Conservation (phyloP, 2,888 invertebrate genomes). For the Brenthis daphne region DNA sequence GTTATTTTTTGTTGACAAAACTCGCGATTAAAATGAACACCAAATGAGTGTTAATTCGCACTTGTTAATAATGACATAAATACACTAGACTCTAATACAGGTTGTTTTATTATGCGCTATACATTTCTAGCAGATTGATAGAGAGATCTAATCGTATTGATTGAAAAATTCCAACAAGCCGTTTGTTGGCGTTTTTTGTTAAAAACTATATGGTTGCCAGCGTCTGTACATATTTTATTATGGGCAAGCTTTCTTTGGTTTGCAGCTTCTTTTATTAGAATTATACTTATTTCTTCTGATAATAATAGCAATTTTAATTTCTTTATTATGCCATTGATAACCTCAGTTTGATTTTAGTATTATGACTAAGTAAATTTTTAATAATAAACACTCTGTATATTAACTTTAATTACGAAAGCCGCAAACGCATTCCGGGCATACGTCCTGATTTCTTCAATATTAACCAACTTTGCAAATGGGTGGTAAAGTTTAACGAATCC, state of each 20-base stretch:
- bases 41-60: slow-evolving; percentile 81
- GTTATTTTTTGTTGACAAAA: slow-evolving; percentile 65
- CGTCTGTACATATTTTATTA: background rate
- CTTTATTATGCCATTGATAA: too few species aligned
- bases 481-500: slow-evolving; percentile 17
- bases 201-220: background rate
- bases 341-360: too few species aligned
- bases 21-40: slow-evolving; percentile 72
- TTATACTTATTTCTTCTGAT: background rate
- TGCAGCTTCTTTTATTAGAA: background rate
- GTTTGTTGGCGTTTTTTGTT: slow-evolving; percentile 23
- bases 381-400: slow-evolving; percentile 48
- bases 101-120: slow-evolving; percentile 40
- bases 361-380: background rate
- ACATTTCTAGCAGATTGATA: slow-evolving; percentile 26
- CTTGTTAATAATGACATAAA: slow-evolving; percentile 82
- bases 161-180: slow-evolving; percentile 25
- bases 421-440: slow-evolving; percentile 66
- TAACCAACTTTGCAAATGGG: slow-evolving; percentile 37
- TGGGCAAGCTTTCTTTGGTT: background rate
- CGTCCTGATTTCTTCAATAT: slow-evolving; percentile 41
- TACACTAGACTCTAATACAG: slow-evolving; percentile 67
- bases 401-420: slow-evolving; percentile 59
- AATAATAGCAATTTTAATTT: too few species aligned
- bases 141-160: slow-evolving; percentile 28